A percentile compares a stretch with the other conserved stretches of the same genome.
Conservation (phyloP, 2,797 vertebrate species). For the Manis javanica region DNA sequence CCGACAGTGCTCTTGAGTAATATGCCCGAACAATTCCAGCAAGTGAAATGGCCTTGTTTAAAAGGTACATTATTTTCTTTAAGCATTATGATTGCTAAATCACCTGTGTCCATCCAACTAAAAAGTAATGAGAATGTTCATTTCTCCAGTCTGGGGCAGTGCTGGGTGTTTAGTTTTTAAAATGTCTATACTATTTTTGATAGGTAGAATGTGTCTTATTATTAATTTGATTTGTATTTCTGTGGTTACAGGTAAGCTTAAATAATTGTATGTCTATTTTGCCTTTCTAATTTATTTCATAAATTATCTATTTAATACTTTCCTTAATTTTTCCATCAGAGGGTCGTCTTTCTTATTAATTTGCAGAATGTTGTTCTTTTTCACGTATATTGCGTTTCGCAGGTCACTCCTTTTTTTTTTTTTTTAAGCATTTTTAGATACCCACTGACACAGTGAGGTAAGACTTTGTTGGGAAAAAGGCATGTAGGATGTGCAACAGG, state of each 20-base stretch:
- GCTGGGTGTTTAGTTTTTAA: slow-evolving; percentile 1
- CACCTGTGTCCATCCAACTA: background rate
- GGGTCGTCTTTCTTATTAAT: background rate
- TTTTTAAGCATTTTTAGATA: background rate
- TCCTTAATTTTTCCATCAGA: background rate
- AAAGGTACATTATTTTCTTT: slow-evolving; percentile 45
- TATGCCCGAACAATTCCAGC: background rate
- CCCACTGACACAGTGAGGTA: background rate
- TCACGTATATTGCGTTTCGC: background rate
- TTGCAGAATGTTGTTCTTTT: background rate
- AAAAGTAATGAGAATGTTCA: background rate
- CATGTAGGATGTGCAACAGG: background rate
- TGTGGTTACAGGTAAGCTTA: background rate
- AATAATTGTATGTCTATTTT: background rate
- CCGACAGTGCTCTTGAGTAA: background rate
- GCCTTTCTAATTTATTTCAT: background rate
- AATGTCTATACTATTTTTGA: slow-evolving; percentile 25
- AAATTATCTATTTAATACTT: slow-evolving; percentile 23
- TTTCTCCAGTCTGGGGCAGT: background rate
- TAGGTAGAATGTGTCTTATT: background rate
- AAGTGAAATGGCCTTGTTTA: background rate
- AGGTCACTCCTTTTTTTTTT: background rate
- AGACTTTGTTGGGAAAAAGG: background rate
- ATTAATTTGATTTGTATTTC: slow-evolving; percentile 32
- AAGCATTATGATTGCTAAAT: slow-evolving; percentile 24